phyloP scores from a whole-genome alignment of 2,113 vertebrate species.

The Thryonomys swinderianus region DNA sequence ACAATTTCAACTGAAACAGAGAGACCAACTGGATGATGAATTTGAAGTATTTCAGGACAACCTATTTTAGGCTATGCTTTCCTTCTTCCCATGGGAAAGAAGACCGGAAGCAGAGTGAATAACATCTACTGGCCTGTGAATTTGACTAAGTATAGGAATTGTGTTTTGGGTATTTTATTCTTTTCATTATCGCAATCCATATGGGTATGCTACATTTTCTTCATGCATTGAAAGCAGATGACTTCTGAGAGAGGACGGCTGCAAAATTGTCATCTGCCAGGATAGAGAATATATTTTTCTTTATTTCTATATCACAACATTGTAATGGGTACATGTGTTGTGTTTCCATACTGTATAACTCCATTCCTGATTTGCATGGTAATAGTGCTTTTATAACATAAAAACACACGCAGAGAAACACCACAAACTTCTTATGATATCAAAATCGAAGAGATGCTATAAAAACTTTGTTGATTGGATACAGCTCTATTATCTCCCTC shows the following conservation, averaged over 20 bases:
- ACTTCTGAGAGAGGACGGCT: constrained; percentile 55
- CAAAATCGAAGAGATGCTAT: constrained; percentile 59
- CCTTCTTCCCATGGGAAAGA: not conserved
- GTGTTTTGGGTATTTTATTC: not conserved
- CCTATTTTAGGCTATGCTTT: not conserved
- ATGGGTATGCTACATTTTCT: constrained; percentile 1
- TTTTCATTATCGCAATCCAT: not conserved
- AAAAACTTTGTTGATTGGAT: constrained; percentile 60
- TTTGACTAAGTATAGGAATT: not conserved
- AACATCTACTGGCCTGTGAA: not conserved
- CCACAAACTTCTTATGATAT: constrained; percentile 38
- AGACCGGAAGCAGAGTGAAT: not conserved
- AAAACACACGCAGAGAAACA: constrained; percentile 61
- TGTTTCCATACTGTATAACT: constrained; percentile 54
- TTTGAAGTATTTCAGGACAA: not conserved
- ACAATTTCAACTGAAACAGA: not conserved
- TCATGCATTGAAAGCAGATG: constrained; percentile 41
- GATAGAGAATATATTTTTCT: constrained; percentile 38
- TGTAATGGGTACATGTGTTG: constrained; percentile 14
- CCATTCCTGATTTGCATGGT: constrained; percentile 61
- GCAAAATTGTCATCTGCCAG: constrained; percentile 67
- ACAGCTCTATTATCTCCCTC: constrained; percentile 44
- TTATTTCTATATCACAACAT: constrained; percentile 21
- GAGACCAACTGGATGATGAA: not conserved
- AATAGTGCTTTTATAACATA: constrained; percentile 52